phyloP scores from a whole-genome alignment of 2,113 vertebrate species.

The Rhea americana region DNA sequence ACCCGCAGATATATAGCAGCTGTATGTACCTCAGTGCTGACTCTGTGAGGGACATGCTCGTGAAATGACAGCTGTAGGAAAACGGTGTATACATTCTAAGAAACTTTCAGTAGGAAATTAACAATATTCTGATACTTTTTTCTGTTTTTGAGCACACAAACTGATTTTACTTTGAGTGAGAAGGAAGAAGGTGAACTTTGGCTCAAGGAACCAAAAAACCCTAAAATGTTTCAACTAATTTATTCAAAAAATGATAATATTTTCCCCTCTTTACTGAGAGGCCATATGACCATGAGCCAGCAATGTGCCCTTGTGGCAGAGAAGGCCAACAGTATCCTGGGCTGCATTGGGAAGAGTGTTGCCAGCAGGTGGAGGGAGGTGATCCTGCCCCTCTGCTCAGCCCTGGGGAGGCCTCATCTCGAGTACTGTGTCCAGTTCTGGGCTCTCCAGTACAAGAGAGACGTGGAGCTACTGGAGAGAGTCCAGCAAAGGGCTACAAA shows the following conservation, averaged over 20 bases:
- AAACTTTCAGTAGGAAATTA: background rate
- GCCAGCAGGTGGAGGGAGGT: too few species aligned
- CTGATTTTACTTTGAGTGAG: background rate
- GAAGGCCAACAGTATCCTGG: too few species aligned
- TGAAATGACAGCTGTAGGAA: background rate
- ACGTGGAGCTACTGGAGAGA: too few species aligned
- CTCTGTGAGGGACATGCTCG: background rate
- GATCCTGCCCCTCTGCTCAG: too few species aligned
- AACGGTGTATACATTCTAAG: background rate
- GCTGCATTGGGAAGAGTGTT: too few species aligned
- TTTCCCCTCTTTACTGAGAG: background rate
- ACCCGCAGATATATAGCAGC: background rate
- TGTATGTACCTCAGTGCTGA: background rate
- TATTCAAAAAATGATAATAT: background rate
- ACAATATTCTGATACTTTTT: background rate
- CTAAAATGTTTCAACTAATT: background rate
- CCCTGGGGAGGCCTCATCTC: too few species aligned
- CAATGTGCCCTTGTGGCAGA: too few species aligned
- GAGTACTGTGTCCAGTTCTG: too few species aligned
- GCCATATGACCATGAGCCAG: too few species aligned
- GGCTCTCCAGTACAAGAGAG: too few species aligned
- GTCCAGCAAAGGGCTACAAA: too few species aligned
- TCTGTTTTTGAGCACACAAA: background rate
- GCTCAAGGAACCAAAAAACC: background rate
- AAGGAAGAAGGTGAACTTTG: background rate